phyloP scores from a whole-genome alignment of 1,140 invertebrate genomes.

The Phortica variegata region DNA sequence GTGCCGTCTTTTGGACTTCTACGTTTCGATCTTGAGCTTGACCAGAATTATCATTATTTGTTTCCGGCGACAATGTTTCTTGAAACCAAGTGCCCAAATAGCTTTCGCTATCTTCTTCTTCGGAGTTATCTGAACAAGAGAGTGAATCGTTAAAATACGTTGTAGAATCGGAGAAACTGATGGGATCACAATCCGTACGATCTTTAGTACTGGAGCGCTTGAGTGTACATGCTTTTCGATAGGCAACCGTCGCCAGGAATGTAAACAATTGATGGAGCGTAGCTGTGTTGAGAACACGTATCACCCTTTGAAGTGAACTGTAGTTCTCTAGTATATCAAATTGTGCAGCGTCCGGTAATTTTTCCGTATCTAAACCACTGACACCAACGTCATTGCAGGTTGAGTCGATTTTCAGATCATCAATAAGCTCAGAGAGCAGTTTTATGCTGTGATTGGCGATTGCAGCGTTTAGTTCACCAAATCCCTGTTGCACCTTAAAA shows the following conservation, averaged over 20 bases:
- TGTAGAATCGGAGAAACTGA: conserved; percentile 84
- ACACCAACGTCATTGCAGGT: conserved; percentile 61
- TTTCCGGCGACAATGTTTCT: conserved; percentile 80
- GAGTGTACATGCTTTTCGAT: conserved; percentile 83
- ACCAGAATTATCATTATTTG: conserved; percentile 63
- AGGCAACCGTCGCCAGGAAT: conserved; percentile 82
- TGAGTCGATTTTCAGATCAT: conserved; percentile 69
- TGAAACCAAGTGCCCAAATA: conserved; percentile 91
- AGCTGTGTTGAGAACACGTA: conserved; percentile 55
- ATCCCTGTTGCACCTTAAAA: conserved; percentile 69
- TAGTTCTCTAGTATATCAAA: conserved; percentile 57
- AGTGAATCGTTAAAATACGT: conserved; percentile 91
- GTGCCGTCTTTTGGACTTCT: conserved; percentile 48
- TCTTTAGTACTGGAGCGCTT: conserved; percentile 75
- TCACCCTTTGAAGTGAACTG: conserved; percentile 60
- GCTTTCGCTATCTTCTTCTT: conserved; percentile 84
- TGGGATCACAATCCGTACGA: conserved; percentile 73
- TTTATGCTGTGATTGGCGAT: conserved; percentile 73
- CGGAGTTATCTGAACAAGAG: conserved; percentile 85
- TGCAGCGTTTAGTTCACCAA: conserved; percentile 79
- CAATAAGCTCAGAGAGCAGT: conserved; percentile 66
- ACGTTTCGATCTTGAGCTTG: conserved; percentile 58
- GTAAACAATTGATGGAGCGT: conserved; percentile 78
- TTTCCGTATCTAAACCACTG: conserved; percentile 46
- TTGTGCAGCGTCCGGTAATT: conserved; percentile 56